Evolutionary conservation across 2,113 vertebrate genomes (phyloP).

Genomic region (Orientallactaga bullata): DNA sequence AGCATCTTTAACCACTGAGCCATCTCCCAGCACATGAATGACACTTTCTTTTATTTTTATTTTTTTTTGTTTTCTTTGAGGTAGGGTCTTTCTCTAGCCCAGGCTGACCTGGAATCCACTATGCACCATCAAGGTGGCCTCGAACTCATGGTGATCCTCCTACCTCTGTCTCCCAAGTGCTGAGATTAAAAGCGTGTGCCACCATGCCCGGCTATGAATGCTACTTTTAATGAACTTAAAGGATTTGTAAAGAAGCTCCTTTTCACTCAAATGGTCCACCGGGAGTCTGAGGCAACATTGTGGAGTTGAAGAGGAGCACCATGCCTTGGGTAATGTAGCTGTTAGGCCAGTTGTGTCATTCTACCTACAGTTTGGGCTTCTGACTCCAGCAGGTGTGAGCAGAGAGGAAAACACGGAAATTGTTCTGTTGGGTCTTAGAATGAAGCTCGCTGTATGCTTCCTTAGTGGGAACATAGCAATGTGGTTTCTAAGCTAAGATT

Average conservation of each 20-base stretch:
- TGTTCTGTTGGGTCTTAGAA: background rate
- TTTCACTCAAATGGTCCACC: accelerated
- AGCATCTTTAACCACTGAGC: too few species aligned
- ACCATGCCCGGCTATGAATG: too few species aligned
- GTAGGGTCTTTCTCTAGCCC: too few species aligned
- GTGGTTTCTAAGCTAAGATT: background rate
- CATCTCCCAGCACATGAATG: too few species aligned
- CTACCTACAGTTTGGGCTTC: background rate
- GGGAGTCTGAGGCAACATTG: background rate
- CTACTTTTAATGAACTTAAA: background rate
- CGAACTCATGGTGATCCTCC: too few species aligned
- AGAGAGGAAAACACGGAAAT: accelerated
- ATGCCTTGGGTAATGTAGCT: background rate
- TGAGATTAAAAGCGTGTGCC: too few species aligned
- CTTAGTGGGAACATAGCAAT: background rate
- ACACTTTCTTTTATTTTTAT: too few species aligned
- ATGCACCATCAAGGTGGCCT: too few species aligned
- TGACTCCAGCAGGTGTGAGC: background rate
- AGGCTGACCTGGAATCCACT: too few species aligned
- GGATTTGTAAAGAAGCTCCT: background rate
- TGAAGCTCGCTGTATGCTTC: accelerated
- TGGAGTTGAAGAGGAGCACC: background rate
- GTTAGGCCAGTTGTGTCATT: accelerated
- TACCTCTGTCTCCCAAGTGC: too few species aligned
- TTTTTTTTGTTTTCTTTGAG: too few species aligned